phyloP scores from a whole-genome alignment of 35 echinoderm and acorn worm genomes.

The Anneissia japonica region DNA sequence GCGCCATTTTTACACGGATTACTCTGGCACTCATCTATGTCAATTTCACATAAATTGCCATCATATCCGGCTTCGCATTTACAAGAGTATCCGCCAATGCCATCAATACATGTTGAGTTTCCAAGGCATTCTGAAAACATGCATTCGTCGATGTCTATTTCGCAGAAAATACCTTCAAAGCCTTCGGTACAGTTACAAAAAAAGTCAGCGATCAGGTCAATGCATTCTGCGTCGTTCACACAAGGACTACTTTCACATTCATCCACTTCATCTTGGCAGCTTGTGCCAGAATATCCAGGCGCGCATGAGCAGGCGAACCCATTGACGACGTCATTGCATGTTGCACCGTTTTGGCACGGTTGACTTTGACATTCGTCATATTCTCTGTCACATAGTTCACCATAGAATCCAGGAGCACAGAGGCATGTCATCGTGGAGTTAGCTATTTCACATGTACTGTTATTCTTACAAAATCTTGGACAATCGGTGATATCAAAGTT shows the following conservation, averaged over 20 bases:
- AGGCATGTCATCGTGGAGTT: neutral
- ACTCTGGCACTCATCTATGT: constrained; percentile 33
- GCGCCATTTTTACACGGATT: constrained; percentile 45
- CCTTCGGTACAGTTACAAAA: neutral
- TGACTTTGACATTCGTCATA: neutral
- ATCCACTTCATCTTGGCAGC: neutral
- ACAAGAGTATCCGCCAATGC: neutral
- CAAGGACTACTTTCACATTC: neutral
- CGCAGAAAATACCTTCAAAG: neutral
- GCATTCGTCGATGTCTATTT: constrained; percentile 8
- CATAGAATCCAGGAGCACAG: neutral
- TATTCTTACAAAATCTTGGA: neutral
- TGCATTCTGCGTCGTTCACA: neutral
- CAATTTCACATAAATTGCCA: constrained; percentile 2
- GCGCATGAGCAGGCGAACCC: neutral
- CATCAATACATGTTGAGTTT: neutral
- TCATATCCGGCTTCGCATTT: neutral
- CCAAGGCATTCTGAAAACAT: neutral
- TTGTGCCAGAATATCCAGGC: neutral
- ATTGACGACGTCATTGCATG: neutral
- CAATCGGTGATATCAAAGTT: constrained; percentile 41
- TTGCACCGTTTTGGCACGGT: neutral
- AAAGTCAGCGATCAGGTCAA: neutral
- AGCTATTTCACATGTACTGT: neutral
- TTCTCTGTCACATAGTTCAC: neutral